phyloP scores from a whole-genome alignment of 1,140 invertebrate genomes.

The Sinella curviseta region DNA sequence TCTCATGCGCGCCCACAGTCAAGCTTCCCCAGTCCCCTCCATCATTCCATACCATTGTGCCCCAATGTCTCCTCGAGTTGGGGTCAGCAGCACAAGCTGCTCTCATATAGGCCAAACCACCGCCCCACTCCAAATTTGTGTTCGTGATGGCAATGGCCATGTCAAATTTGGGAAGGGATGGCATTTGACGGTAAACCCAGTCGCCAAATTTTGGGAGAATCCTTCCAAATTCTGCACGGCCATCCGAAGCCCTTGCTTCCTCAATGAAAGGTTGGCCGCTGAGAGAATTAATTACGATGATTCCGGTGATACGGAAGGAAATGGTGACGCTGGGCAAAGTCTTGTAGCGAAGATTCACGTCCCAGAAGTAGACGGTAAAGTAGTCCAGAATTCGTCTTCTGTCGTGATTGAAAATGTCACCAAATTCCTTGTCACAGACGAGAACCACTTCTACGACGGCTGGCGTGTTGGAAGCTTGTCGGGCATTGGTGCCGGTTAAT shows the following conservation, averaged over 20 bases:
- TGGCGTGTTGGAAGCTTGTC: neutral
- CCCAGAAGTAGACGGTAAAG: constrained; percentile 30
- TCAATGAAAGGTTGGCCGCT: constrained; percentile 35
- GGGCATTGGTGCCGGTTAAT: neutral
- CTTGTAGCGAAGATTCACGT: no score
- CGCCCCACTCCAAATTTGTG: constrained; percentile 29
- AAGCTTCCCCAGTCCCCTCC: constrained; percentile 29
- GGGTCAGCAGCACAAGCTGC: constrained; percentile 20
- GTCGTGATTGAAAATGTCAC: no score
- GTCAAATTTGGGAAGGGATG: constrained; percentile 17
- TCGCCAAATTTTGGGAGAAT: neutral
- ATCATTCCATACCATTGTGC: constrained; percentile 28
- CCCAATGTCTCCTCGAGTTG: neutral
- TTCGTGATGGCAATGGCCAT: constrained; percentile 30
- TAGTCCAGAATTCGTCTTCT: constrained; percentile 28
- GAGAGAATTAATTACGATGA: neutral
- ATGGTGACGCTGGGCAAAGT: constrained; percentile 19
- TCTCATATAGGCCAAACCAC: constrained; percentile 32
- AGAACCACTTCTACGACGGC: neutral
- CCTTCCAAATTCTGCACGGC: constrained; percentile 22
- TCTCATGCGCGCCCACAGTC: constrained; percentile 35
- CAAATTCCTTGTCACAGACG: no score
- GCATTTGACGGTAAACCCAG: constrained; percentile 28
- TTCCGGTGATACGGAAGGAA: constrained; percentile 27
- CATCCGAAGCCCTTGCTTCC: constrained; percentile 25